Conservation (phyloP, 2,888 invertebrate species). For the Lathronympha strigana region DNA sequence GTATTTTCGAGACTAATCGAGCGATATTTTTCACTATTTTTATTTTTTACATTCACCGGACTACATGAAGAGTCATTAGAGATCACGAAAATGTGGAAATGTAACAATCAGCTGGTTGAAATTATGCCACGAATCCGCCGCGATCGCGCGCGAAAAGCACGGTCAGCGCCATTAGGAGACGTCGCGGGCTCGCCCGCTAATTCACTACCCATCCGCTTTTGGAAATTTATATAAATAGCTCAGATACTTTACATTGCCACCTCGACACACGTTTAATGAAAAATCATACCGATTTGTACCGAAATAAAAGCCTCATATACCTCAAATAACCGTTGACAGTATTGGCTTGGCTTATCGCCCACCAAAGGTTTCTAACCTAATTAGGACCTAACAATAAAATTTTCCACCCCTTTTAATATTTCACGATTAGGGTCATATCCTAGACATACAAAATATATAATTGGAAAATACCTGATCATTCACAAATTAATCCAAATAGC, state of each 20-base stretch:
- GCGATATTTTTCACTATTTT: conserved; percentile 50
- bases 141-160: conserved; percentile 84
- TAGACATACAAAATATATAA: conserved; percentile 50
- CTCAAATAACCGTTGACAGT: conserved; percentile 61
- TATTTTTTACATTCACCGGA: conserved; percentile 56
- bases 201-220: conserved; percentile 78
- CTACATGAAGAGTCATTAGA: conserved; percentile 56
- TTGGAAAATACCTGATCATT: conserved; percentile 79
- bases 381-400: conserved; percentile 60
- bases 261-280: conserved; percentile 52
- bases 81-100: conserved; percentile 57
- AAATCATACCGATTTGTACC: conserved; percentile 52
- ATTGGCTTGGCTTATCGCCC: conserved; percentile 79
- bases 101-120: conserved; percentile 73
- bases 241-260: conserved; percentile 58
- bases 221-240: conserved; percentile 82
- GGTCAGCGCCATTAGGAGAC: conserved; percentile 84
- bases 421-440: conserved; percentile 49
- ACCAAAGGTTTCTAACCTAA: conserved; percentile 79
- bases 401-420: conserved; percentile 44
- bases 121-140: conserved; percentile 84
- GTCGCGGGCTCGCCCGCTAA: conserved; percentile 80
- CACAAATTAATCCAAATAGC: conserved; percentile 74
- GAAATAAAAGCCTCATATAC: conserved; percentile 53
- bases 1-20: conserved; percentile 56